Conservation (phyloP, 1,140 invertebrate species). For the Subanguina moxae region DNA sequence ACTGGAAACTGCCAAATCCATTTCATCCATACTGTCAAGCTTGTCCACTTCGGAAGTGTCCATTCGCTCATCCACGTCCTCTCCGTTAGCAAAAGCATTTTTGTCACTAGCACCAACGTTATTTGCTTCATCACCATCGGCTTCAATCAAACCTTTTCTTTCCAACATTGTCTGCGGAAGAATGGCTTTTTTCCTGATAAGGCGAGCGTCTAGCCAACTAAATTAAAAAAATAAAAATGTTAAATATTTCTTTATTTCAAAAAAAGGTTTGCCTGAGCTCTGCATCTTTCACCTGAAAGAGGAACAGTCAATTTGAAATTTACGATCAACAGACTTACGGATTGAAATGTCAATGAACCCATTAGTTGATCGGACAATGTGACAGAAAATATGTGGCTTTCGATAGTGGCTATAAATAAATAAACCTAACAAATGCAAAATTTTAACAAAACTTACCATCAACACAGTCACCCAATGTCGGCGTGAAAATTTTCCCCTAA, state of each 20-base stretch:
- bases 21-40: not conserved
- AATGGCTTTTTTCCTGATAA: slow-evolving; percentile 42
- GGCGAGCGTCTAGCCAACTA: slow-evolving; percentile 75
- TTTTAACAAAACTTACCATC: slow-evolving; percentile 64
- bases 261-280: slow-evolving; percentile 68
- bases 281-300: slow-evolving; percentile 65
- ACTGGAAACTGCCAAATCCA: slow-evolving; percentile 11
- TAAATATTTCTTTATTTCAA: not conserved
- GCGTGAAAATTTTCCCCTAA: slow-evolving; percentile 72
- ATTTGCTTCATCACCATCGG: slow-evolving; percentile 19
- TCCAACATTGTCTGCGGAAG: not conserved
- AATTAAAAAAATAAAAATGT: not conserved
- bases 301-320: not conserved
- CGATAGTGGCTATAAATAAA: slow-evolving; percentile 69
- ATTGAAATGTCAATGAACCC: slow-evolving; percentile 51
- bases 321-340: slow-evolving; percentile 25
- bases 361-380: slow-evolving; percentile 53
- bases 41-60: slow-evolving; percentile 12
- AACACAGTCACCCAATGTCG: slow-evolving; percentile 76
- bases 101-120: slow-evolving; percentile 15
- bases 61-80: not conserved
- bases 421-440: no score
- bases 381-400: slow-evolving; percentile 96
- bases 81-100: not conserved
- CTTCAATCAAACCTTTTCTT: not conserved